Evolutionary conservation across 2,797 vertebrate genomes (phyloP).

Genomic region (Oceanodroma leucorhoa): DNA sequence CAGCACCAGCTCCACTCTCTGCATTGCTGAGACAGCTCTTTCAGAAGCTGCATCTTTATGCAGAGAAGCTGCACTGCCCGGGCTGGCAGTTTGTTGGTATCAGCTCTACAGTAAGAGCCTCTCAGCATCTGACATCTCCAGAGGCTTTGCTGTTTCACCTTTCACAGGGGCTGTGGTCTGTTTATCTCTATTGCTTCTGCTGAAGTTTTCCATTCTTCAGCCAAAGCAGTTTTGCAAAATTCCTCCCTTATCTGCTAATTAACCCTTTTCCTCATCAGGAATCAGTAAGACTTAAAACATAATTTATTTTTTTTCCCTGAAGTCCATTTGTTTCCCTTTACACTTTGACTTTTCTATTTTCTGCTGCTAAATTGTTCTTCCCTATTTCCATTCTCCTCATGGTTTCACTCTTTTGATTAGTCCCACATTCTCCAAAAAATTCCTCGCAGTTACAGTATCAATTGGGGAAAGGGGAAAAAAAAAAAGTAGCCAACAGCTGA

Average conservation of each 20-base stretch:
- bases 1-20: background rate
- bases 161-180: background rate
- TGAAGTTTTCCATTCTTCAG: background rate
- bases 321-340: background rate
- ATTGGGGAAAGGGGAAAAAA: background rate
- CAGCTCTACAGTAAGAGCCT: background rate
- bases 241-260: slow-evolving; percentile 32
- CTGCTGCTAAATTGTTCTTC: background rate
- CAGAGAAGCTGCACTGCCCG: background rate
- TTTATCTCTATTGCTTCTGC: background rate
- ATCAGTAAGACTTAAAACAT: background rate
- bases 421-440: background rate
- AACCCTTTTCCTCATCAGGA: slow-evolving; percentile 39
- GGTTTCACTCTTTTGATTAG: background rate
- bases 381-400: background rate
- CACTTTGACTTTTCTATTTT: background rate
- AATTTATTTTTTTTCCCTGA: background rate
- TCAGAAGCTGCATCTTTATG: background rate
- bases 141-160: background rate
- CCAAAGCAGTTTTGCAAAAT: background rate
- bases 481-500: background rate
- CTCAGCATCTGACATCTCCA: background rate
- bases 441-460: background rate
- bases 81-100: background rate
- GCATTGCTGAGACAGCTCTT: background rate